Conservation (phyloP, 2,113 vertebrate species). For the Craseonycteris thonglongyai region DNA sequence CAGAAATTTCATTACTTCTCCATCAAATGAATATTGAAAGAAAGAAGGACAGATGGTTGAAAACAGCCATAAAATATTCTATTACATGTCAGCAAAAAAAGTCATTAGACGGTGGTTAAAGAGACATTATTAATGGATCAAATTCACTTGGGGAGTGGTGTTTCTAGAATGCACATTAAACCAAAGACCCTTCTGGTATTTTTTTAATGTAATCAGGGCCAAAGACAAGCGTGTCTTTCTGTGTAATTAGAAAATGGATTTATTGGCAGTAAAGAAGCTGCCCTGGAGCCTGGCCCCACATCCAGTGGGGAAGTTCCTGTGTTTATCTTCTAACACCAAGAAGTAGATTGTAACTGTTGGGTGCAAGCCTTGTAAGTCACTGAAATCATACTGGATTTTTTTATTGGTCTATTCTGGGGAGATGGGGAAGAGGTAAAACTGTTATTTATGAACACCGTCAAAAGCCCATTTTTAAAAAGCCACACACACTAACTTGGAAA, state of each 20-base stretch:
- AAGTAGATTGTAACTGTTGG: background rate
- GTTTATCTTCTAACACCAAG: conserved; percentile 22
- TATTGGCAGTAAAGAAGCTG: conserved; percentile 54
- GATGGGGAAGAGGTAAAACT: background rate
- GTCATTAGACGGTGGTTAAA: conserved; percentile 67
- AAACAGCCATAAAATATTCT: conserved; percentile 73
- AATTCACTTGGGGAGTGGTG: conserved; percentile 40
- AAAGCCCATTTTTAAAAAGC: background rate
- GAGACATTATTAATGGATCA: conserved; percentile 68
- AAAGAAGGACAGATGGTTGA: conserved; percentile 70
- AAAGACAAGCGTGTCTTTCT: conserved; percentile 67
- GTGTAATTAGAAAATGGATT: conserved; percentile 62
- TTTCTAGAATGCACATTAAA: conserved; percentile 68
- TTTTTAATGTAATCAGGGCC: conserved; percentile 57
- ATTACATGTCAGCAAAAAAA: conserved; percentile 71
- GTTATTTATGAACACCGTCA: background rate
- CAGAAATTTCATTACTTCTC: conserved; percentile 54
- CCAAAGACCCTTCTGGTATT: conserved; percentile 66
- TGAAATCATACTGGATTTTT: background rate
- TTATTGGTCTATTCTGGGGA: background rate
- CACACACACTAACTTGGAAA: background rate
- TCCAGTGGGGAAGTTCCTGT: conserved; percentile 23
- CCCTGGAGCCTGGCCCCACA: background rate
- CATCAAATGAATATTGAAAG: conserved; percentile 64
- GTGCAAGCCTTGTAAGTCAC: background rate